Percentiles rank a stretch among this genome's conserved stretches.
phyloP scores from a whole-genome alignment of 1,140 invertebrate genomes.

The Lordiphosa stackelbergi region DNA sequence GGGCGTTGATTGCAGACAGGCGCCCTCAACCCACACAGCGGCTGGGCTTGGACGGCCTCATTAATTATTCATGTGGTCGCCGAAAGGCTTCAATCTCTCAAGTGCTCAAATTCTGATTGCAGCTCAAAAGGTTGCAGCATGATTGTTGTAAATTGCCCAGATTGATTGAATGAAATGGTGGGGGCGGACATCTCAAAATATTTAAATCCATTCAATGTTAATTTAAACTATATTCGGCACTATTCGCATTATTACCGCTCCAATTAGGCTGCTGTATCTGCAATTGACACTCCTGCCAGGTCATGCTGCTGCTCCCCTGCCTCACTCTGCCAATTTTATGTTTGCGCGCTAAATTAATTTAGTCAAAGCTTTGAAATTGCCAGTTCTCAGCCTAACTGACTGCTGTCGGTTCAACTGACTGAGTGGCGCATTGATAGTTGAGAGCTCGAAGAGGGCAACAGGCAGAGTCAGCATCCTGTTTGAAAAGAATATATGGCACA shows the following conservation, averaged over 20 bases:
- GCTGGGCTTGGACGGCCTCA: slow-evolving; percentile 24
- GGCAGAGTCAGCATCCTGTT: slow-evolving; percentile 41
- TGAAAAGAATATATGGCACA: slow-evolving; percentile 7
- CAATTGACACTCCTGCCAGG: slow-evolving; percentile 10
- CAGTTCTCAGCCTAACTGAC: slow-evolving; percentile 34
- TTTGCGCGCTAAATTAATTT: slow-evolving; percentile 73
- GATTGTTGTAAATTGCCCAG: slow-evolving; percentile 57
- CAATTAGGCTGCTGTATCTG: slow-evolving; percentile 35
- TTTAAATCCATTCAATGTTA: slow-evolving; percentile 50
- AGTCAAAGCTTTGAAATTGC: slow-evolving; percentile 57
- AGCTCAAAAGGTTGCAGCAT: slow-evolving; percentile 60
- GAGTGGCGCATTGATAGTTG: slow-evolving; percentile 42
- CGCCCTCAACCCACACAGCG: slow-evolving; percentile 1
- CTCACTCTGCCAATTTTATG: slow-evolving; percentile 54
- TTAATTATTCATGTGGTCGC: slow-evolving; percentile 62
- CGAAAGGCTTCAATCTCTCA: slow-evolving; percentile 56
- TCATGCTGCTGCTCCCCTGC: background rate
- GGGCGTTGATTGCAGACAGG: slow-evolving; percentile 46
- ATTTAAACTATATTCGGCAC: slow-evolving; percentile 31
- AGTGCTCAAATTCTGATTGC: slow-evolving; percentile 52
- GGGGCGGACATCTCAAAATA: slow-evolving; percentile 36
- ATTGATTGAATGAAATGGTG: slow-evolving; percentile 57
- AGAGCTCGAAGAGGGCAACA: slow-evolving; percentile 16
- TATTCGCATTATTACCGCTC: slow-evolving; percentile 49
- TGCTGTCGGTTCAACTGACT: slow-evolving; percentile 9